Conservation (phyloP, 2,888 invertebrate genomes). For the Lasioglossum calceatum region DNA sequence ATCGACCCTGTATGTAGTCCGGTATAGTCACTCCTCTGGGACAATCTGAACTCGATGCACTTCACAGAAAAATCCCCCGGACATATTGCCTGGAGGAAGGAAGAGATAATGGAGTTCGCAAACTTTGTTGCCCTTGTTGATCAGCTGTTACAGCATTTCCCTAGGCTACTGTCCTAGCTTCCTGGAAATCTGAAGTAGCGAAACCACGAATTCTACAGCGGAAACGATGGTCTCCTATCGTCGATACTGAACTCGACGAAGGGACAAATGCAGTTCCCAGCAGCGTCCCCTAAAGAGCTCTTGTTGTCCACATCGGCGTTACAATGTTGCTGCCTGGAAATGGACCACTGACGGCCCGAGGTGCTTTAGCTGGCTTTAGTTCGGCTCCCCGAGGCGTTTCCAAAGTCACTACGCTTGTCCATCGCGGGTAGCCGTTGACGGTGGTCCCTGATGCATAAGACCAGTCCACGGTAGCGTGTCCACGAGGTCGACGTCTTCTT, state of each 20-base stretch:
- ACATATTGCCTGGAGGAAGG: background rate
- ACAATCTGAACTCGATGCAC: background rate
- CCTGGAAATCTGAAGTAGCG: background rate
- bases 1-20: background rate
- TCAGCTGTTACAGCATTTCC: background rate
- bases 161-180: background rate
- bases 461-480: conserved; percentile 39
- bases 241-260: background rate
- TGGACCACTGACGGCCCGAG: background rate
- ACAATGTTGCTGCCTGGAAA: background rate
- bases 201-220: background rate
- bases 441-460: conserved; percentile 24
- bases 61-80: background rate
- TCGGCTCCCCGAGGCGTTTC: background rate
- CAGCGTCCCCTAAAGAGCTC: background rate
- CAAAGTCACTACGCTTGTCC: background rate
- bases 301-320: background rate
- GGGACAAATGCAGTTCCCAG: background rate
- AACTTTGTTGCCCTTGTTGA: background rate
- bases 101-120: background rate
- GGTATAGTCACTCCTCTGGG: background rate
- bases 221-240: background rate
- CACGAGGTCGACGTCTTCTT: conserved; percentile 79
- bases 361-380: background rate
- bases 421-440: background rate